phyloP scores from a whole-genome alignment of 2,113 vertebrate genomes.

The Probosciger aterrimus region DNA sequence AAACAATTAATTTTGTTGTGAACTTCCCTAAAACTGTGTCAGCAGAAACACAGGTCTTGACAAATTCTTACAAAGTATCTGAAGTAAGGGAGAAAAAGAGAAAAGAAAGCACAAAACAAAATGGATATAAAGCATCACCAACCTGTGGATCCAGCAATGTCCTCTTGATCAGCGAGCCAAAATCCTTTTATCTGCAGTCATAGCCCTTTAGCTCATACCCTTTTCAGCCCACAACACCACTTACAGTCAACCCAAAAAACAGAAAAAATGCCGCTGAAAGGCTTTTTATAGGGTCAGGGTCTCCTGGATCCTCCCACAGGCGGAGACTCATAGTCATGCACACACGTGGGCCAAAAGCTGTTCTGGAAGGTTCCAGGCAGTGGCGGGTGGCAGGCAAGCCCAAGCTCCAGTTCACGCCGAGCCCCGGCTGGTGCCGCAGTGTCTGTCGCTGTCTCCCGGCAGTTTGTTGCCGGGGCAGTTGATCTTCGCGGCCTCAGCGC shows the following conservation, averaged over 20 bases:
- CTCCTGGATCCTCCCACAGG: neutral
- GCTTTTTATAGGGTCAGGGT: neutral
- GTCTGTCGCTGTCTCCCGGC: neutral
- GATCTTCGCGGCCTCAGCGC: neutral
- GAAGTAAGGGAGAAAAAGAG: neutral
- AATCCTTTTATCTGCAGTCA: neutral
- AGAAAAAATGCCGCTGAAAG: neutral
- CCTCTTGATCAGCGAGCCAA: neutral
- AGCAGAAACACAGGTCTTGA: neutral
- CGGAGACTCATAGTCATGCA: neutral
- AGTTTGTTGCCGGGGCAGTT: neutral
- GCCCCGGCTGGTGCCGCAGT: neutral
- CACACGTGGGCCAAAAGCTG: neutral
- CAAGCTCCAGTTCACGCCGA: neutral
- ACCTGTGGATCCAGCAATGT: neutral
- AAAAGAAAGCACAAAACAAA: neutral
- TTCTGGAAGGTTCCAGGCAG: neutral
- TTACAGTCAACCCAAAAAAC: neutral
- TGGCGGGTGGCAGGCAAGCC: neutral
- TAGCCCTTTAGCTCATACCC: neutral
- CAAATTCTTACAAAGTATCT: neutral
- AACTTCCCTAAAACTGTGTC: neutral
- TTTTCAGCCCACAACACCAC: neutral
- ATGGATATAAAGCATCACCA: neutral
- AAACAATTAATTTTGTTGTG: neutral